Evolutionary conservation across 2,113 vertebrate species (phyloP), one percentile per base, ranked within the genome.

Genomic region (Oreotrochilus melanogaster): DNA sequence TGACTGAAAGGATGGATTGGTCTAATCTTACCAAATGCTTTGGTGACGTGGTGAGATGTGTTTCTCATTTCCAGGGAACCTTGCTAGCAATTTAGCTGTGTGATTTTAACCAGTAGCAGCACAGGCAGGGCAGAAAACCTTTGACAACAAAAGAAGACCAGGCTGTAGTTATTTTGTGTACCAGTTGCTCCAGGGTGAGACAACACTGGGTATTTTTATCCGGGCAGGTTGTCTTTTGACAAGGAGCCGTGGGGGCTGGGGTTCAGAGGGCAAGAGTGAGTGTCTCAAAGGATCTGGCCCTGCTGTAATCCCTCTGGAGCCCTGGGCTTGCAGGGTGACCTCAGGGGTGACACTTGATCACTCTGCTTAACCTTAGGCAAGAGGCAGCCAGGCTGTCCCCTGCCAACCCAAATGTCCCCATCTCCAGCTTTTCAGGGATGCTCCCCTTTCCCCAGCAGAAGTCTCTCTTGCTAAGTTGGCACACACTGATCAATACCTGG

Each of bases 261-360:
- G 88, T 86, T 96, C 86, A 95, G 80, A 91, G 76, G 73, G 67
- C 89, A 91, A 57, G 80, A 89, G 33, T 1, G 8, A 24, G 37
- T 83, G 60, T 65, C 3, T 2, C 76, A 91, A 84, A 87, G 81
- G 71, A 89, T 85, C 81, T 91, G 5, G 4, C 75, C 22, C 3
- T 66, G 71, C 91, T 62, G 30, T 95, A 96, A 95, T 95, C 92
- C 89, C 69, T 88, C 56, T 78, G 78, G 91, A 95, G 90, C 95
- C 65, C 12, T 45, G 73, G 93, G 86, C 43, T 92, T 93, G 80
- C 61, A 78, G 81, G 64, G 81, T 96, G 75, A 95, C 87, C 91
- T 90, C 91, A 84, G 24, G 10, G 76, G 35, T 88, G 92, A 96
- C 78, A 96, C 75, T 94, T 91, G 94, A 92, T 95, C 91, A 69